Evolutionary conservation across 1,140 invertebrate genomes (phyloP).

Genomic region (Ditylenchus dipsaci): DNA sequence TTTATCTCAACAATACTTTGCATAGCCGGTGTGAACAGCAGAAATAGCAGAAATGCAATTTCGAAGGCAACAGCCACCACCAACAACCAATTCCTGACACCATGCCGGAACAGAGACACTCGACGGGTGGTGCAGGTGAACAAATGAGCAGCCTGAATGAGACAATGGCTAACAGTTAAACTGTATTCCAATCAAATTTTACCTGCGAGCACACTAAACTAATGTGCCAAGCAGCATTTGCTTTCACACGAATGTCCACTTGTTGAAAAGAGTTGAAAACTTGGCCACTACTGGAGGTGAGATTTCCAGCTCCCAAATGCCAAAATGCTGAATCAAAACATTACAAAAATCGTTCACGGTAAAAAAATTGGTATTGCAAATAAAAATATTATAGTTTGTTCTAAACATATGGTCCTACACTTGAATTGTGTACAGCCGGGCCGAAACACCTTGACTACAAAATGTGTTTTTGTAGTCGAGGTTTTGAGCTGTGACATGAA

Average conservation of each 20-base stretch:
- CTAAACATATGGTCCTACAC: no score
- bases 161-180: no score
- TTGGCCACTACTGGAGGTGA: neutral
- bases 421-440: no score
- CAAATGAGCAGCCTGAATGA: neutral
- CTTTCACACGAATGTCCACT: slow-evolving; percentile 15
- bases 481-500: no score
- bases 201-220: slow-evolving; percentile 33
- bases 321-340: slow-evolving; percentile 10
- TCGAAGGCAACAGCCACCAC: neutral
- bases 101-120: slow-evolving; percentile 34
- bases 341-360: neutral
- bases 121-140: slow-evolving; percentile 37
- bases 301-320: neutral
- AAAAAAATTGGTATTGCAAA: no score
- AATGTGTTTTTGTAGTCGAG: no score
- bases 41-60: neutral
- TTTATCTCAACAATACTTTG: neutral
- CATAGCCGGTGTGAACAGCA: slow-evolving; percentile 5
- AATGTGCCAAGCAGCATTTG: slow-evolving; percentile 38
- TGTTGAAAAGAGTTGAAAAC: slow-evolving; percentile 12
- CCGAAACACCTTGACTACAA: no score
- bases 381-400: no score
- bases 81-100: slow-evolving; percentile 14
- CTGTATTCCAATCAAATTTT: neutral